phyloP scores from a whole-genome alignment of 2,888 invertebrate species.

The Andrena camellia region DNA sequence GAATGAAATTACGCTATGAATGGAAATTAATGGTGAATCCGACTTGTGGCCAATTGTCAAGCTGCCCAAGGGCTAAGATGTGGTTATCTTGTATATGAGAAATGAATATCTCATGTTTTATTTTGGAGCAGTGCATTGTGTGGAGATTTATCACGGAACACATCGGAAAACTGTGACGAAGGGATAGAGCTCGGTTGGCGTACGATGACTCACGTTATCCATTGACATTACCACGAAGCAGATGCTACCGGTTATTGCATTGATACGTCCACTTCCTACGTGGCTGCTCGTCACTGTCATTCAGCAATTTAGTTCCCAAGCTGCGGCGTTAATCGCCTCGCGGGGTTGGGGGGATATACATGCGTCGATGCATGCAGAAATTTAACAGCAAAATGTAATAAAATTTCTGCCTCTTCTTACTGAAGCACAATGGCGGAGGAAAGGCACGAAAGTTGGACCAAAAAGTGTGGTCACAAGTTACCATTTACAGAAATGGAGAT shows the following conservation, averaged over 20 bases:
- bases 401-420: too few species aligned
- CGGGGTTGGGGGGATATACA: background rate
- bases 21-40: too few species aligned
- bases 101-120: too few species aligned
- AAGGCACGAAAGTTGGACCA: background rate
- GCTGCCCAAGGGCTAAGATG: too few species aligned
- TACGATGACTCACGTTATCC: constrained; percentile 42
- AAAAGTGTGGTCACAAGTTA: too few species aligned
- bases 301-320: constrained; percentile 38
- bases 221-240: constrained; percentile 53
- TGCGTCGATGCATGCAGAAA: background rate
- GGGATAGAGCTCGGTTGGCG: background rate
- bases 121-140: too few species aligned
- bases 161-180: background rate
- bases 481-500: too few species aligned
- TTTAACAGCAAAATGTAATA: too few species aligned
- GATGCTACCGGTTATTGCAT: constrained; percentile 49
- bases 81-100: too few species aligned
- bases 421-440: background rate
- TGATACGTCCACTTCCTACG: constrained; percentile 56
- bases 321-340: background rate
- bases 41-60: too few species aligned
- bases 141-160: background rate
- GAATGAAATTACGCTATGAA: too few species aligned
- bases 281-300: constrained; percentile 32